Evolutionary conservation across 2,888 invertebrate genomes (phyloP), one percentile per base, ranked within the genome.

Genomic region (Cephus nigrinus): DNA sequence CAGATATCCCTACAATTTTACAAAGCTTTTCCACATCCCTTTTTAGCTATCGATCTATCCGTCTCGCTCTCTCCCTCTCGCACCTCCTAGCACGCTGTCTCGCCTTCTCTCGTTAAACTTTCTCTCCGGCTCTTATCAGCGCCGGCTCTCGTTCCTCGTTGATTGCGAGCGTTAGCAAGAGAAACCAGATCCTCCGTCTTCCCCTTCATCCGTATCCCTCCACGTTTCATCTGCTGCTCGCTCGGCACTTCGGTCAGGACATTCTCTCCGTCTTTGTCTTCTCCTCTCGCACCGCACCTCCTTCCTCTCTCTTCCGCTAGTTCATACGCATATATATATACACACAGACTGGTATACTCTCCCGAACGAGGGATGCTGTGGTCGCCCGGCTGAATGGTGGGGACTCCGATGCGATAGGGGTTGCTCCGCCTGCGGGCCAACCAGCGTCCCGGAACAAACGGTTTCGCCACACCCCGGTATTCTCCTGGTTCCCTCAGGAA

Each of bases 371-470:
- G 88, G 90, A 89, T 89, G 88, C 89, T 90, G 88, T 79, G 82
- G 80, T 55, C 75, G 81, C 35, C 74, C 69, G 55, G 55, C 72
- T 31, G 75, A 78, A 74, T 75, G 77, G 81, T 80, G 84, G 82
- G 84, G 80, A 76, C 81, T 77, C 15, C 23, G 83, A 85, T 84
- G 86, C 85, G 88, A 88, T 88, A 90, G 90, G 91, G 91, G 90
- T 91, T 86, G 91, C 91, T 89, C 91, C 91, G 91, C 91, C 91
- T 86, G 89, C 88, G 90, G 86, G 86, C 91, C 91, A 91, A 91
- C 91, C 91, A 90, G 90, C 86, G 84, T 86, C 86, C 87, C 86
- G 90, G 83, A 88, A 85, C 87, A 85, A 86, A 86, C 86, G 84
- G 83, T 81, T 82, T 88, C 86, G 91, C 91, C 91, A 91, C 91